Base-by-base conservation (phyloP, 2,888 invertebrate species). In the Teinopalpus imperialis region DNA sequence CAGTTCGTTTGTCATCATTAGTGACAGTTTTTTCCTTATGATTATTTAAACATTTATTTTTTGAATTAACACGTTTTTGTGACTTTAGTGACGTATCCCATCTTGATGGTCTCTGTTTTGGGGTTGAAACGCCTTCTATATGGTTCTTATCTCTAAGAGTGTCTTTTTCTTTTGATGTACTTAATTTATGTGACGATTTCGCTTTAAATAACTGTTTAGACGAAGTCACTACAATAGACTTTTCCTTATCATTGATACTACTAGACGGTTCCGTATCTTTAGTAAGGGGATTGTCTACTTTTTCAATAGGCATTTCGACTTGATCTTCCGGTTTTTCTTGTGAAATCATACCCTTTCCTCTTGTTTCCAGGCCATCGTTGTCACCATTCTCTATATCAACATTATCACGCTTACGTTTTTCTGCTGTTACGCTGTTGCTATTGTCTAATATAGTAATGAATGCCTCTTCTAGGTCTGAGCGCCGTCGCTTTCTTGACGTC, bases 401-500 rank as follows among this genome's bases (percentile, higher is more conserved):
- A 10, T 42, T 48, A 2, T 62, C 65, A 0, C 66, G 66, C 44
- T 57, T 71, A 27, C 67, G 64, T 58, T 81, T 85, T 14, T 68
- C 70, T 41, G 12, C 16, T 3, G 26, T n/a, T 7, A 7, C 18
- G 8, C 45, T 56, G 5, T 53, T 45, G 24, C 53, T 60, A 9
- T 49, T 58, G 9, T 74, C 74, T 18, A 80, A 59, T 5, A 75
- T 66, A 1, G 76, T 77, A 9, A 76, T 56, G 2, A 71, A 60
- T 0, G 77, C 71, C 53, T 81, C 85, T 37, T 80, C 80, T 4
- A 80, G 49, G 1, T 69, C 64, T 0, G 87, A 85, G 1, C 75
- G 69, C 1, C 83, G 74, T n/a, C 87, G 74, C 58, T 85, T 87
- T 53, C 75, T 74, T 1, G 68, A 46, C 3, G 53, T 12, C 8